phyloP scores from a whole-genome alignment of 2,113 vertebrate genomes.

The Corythornis vintsioides region DNA sequence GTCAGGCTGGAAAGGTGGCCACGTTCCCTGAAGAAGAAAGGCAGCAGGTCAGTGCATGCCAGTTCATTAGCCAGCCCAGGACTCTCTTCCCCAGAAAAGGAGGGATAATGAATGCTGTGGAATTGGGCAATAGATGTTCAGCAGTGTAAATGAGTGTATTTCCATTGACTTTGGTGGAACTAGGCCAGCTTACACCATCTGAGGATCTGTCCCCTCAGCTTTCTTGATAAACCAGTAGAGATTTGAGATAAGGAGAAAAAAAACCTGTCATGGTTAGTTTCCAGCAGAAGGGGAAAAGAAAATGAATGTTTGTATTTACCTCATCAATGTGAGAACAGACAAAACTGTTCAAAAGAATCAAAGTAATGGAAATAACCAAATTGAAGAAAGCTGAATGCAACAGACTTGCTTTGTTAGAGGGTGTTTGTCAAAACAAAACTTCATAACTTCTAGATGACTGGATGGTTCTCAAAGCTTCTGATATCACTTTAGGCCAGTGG shows the following conservation, averaged over 20 bases:
- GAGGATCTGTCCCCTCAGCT: conserved; percentile 17
- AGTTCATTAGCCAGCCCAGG: not conserved
- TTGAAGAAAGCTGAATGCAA: not conserved
- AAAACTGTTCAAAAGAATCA: not conserved
- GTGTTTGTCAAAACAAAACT: not conserved
- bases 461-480: not conserved
- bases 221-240: not conserved
- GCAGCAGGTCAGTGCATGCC: not conserved
- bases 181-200: not conserved
- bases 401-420: not conserved
- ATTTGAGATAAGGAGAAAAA: not conserved
- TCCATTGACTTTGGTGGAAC: conserved; percentile 26
- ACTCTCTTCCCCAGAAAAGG: not conserved
- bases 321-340: not conserved
- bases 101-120: not conserved
- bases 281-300: not conserved
- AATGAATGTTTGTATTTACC: not conserved
- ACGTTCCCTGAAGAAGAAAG: not conserved
- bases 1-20: not conserved
- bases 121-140: conserved; percentile 52
- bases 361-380: not conserved
- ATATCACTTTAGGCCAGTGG: not conserved
- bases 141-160: conserved; percentile 25
- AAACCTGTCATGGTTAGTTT: not conserved
- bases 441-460: not conserved